Percentiles rank a stretch among this genome's conserved stretches.
Conservation (phyloP, 1,140 invertebrate species). For the Magallana ariakensis region DNA sequence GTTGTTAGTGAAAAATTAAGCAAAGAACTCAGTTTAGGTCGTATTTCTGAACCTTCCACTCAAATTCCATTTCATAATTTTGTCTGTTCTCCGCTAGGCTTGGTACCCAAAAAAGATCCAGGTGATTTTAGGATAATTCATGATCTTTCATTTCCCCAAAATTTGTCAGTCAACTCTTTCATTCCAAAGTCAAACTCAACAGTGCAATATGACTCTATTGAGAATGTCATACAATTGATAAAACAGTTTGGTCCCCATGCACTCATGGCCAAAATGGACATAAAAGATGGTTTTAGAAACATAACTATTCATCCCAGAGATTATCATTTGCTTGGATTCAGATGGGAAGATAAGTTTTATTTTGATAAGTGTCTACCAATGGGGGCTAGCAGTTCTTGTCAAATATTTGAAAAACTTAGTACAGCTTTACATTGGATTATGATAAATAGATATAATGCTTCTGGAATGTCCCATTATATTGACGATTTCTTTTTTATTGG, state of each 20-base stretch:
- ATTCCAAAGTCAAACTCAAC: constrained; percentile 27
- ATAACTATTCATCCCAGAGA: constrained; percentile 39
- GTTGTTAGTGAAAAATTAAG: constrained; percentile 40
- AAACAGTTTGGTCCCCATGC: constrained; percentile 4
- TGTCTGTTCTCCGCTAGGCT: constrained; percentile 45
- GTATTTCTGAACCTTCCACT: constrained; percentile 34
- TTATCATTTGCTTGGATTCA: constrained; percentile 41
- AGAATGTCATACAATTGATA: constrained; percentile 43
- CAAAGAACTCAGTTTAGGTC: too few relatives aligned
- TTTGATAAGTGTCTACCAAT: too few relatives aligned
- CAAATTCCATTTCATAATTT: background rate
- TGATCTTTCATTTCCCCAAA: constrained; percentile 50
- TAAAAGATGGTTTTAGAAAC: constrained; percentile 47
- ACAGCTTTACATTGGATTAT: constrained; percentile 39
- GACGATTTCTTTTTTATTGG: constrained; percentile 49
- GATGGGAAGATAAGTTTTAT: constrained; percentile 28
- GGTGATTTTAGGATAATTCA: constrained; percentile 58
- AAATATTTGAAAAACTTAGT: constrained; percentile 21
- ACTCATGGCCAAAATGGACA: constrained; percentile 53
- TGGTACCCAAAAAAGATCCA: constrained; percentile 52
- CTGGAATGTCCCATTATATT: background rate
- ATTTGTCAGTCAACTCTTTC: constrained; percentile 52
- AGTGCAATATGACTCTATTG: constrained; percentile 50
- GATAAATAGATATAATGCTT: background rate
- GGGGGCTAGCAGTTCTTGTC: background rate